Conservation (phyloP, 2,113 vertebrate species). For the Antechinus stuartii region DNA sequence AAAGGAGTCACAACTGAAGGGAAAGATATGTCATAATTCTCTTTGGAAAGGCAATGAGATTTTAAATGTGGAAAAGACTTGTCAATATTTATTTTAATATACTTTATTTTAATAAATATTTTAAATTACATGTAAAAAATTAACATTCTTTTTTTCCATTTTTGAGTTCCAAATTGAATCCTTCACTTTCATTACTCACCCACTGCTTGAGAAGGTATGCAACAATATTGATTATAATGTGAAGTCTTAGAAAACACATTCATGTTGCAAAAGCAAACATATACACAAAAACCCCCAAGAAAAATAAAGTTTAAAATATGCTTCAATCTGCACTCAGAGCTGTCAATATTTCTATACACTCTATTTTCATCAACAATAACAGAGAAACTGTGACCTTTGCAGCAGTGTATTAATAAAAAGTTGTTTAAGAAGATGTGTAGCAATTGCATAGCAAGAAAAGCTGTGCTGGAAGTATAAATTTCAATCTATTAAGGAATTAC, state of each 20-base stretch:
- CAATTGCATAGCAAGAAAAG: background rate
- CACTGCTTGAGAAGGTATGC: background rate
- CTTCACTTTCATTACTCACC: background rate
- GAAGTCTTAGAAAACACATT: background rate
- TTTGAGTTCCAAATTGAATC: background rate
- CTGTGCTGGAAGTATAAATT: background rate
- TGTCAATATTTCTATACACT: background rate
- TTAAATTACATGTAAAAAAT: background rate
- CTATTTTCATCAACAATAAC: background rate
- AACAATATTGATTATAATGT: background rate
- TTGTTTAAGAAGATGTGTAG: background rate
- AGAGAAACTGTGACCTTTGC: background rate
- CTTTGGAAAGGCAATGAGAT: background rate
- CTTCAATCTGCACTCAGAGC: background rate
- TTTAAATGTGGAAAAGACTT: background rate
- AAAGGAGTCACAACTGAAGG: background rate
- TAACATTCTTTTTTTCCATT: background rate
- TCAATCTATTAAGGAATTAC: background rate
- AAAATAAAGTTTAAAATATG: background rate
- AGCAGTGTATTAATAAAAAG: background rate
- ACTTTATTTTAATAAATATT: background rate
- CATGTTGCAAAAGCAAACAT: background rate
- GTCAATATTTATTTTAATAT: background rate
- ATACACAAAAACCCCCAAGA: background rate
- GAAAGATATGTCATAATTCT: background rate